These are phyloP conservation scores for Miichthys miiuy DNA, from an alignment of 2,797 vertebrate genomes.

Conservation along the genomic window DNA sequence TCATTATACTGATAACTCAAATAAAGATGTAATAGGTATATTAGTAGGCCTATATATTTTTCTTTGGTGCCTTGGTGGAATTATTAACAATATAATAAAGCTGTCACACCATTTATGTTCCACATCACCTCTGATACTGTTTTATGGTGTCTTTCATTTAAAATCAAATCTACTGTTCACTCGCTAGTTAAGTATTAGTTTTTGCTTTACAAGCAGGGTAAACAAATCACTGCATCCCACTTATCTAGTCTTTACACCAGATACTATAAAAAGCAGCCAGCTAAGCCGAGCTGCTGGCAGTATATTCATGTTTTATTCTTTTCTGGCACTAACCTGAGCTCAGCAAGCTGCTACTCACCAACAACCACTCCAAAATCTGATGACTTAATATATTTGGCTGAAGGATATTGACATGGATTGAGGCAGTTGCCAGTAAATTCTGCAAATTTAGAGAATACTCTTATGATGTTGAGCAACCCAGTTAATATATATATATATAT, in stretches of 20 bases:
- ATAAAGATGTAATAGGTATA: background rate
- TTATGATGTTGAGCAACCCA: background rate
- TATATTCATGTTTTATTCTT: slow-evolving; percentile 22
- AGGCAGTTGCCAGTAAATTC: slow-evolving; percentile 29
- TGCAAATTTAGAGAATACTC: slow-evolving; percentile 5
- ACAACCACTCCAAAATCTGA: slow-evolving; percentile 41
- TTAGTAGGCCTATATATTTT: too few relatives aligned
- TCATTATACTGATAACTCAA: background rate
- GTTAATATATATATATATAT: slow-evolving; percentile 2
- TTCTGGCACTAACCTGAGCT: slow-evolving; percentile 56
- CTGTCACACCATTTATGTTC: too few relatives aligned
- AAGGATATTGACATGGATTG: slow-evolving; percentile 18
- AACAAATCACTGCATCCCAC: slow-evolving; percentile 61
- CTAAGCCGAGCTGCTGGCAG: slow-evolving; percentile 64
- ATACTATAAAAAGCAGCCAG: slow-evolving; percentile 64
- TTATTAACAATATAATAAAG: background rate
- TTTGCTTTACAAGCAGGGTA: slow-evolving; percentile 54
- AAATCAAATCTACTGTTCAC: background rate
- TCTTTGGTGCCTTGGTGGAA: background rate
- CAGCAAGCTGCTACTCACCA: slow-evolving; percentile 54
- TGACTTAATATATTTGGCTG: slow-evolving; percentile 37
- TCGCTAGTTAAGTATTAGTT: slow-evolving; percentile 41
- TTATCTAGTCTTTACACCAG: slow-evolving; percentile 58
- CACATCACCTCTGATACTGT: background rate
- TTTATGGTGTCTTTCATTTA: slow-evolving; percentile 13